Evolutionary conservation across 1,140 invertebrate species (phyloP).

Genomic region (Harlomillsia oculata): DNA sequence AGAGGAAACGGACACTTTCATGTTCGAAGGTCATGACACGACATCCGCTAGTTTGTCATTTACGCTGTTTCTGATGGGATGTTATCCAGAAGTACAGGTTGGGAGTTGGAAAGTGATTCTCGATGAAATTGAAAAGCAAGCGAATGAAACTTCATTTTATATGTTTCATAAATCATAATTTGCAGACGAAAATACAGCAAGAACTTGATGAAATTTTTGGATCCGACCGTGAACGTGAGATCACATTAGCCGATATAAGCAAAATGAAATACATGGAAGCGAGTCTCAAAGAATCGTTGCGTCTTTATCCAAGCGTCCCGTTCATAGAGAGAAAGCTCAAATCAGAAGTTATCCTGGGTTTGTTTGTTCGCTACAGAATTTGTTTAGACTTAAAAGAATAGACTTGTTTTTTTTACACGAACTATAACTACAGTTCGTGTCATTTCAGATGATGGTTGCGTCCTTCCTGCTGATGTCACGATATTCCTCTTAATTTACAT

Average conservation of each 20-base stretch:
- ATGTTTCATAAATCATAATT: not conserved
- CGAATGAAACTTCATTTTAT: not conserved
- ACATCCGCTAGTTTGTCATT: slow-evolving; percentile 76
- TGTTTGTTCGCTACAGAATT: not conserved
- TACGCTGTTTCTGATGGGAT: slow-evolving; percentile 68
- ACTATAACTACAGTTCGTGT: not conserved
- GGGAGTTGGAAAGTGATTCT: not conserved
- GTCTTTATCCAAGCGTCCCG: slow-evolving; percentile 56
- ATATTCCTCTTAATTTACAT: slow-evolving; percentile 34
- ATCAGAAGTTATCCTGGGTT: slow-evolving; percentile 42
- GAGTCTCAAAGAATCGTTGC: slow-evolving; percentile 52
- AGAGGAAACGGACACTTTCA: slow-evolving; percentile 61
- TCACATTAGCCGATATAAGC: slow-evolving; percentile 43
- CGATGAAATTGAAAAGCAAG: not conserved
- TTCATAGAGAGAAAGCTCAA: slow-evolving; percentile 43
- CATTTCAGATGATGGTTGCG: not conserved
- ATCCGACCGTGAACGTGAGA: slow-evolving; percentile 28
- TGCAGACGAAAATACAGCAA: slow-evolving; percentile 36
- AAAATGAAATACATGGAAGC: slow-evolving; percentile 53
- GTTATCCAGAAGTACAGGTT: slow-evolving; percentile 64
- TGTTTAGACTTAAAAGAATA: not conserved
- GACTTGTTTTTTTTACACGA: not conserved
- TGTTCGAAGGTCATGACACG: slow-evolving; percentile 60
- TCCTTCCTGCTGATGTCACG: slow-evolving; percentile 1
- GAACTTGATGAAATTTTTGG: slow-evolving; percentile 39